phyloP scores from a whole-genome alignment of 2,113 vertebrate genomes.

The Fregata magnificens region DNA sequence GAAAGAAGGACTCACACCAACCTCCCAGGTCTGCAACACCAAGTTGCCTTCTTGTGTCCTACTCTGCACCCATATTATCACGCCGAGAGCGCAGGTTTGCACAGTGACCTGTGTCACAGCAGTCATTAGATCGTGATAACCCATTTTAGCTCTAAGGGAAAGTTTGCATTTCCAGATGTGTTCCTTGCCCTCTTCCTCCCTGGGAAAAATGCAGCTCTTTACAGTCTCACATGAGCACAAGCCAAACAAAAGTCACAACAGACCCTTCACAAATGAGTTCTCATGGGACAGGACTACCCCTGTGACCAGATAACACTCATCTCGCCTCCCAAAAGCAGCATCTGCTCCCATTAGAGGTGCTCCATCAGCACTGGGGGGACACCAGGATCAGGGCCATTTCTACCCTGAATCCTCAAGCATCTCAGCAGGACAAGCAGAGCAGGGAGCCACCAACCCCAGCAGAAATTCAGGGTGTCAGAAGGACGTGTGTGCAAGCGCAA shows the following conservation, averaged over 20 bases:
- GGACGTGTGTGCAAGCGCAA: background rate
- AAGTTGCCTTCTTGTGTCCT: background rate
- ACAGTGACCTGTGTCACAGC: background rate
- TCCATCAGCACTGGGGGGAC: background rate
- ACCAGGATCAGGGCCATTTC: background rate
- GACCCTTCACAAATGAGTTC: background rate
- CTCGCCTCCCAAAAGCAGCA: rapidly evolving
- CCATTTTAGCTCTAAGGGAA: background rate
- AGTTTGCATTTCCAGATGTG: background rate
- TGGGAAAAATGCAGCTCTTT: background rate
- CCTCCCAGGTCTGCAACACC: background rate
- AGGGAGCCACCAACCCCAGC: background rate
- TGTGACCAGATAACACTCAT: background rate
- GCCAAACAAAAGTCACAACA: background rate
- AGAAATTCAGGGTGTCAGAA: background rate
- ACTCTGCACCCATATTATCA: background rate
- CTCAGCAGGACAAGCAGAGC: background rate
- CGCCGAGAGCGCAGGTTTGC: background rate
- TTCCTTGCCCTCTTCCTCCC: background rate
- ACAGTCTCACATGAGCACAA: background rate
- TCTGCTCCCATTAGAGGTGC: background rate
- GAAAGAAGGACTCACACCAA: background rate
- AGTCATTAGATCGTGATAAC: background rate
- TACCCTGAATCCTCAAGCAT: background rate
- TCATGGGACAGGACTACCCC: background rate